phyloP scores from a whole-genome alignment of 2,888 invertebrate species.

The Vannuccia rotundouncinata region DNA sequence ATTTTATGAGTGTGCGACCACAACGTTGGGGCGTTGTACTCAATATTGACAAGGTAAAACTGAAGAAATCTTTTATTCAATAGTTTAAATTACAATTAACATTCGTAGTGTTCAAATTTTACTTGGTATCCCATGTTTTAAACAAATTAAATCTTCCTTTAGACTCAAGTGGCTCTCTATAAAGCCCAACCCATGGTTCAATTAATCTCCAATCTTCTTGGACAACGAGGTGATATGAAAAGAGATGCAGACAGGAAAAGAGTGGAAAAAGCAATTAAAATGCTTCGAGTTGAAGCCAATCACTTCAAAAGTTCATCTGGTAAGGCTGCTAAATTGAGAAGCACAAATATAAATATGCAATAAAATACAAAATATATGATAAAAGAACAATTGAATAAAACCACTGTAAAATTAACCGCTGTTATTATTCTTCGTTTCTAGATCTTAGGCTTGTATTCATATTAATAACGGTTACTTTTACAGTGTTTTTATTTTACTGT shows the following conservation, averaged over 20 bases:
- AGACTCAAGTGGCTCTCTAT: constrained; percentile 32
- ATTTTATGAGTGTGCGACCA: constrained; percentile 35
- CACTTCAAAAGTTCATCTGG: constrained; percentile 37
- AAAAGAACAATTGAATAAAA: too few species aligned
- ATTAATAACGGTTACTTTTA: too few species aligned
- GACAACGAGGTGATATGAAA: neutral
- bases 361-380: too few species aligned
- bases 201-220: neutral
- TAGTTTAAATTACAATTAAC: neutral
- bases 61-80: neutral
- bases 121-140: neutral
- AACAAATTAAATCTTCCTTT: too few species aligned
- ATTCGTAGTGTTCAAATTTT: neutral
- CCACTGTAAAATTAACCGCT: too few species aligned
- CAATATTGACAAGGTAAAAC: constrained; percentile 39
- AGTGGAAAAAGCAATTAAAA: constrained; percentile 27
- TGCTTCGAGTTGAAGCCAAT: constrained; percentile 36
- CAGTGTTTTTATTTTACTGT: too few species aligned
- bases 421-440: too few species aligned
- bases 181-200: neutral
- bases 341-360: too few species aligned
- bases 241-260: neutral
- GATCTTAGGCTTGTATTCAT: too few species aligned
- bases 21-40: constrained; percentile 38
- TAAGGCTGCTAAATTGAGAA: neutral